Evolutionary conservation across 2,888 invertebrate genomes (phyloP), one percentile per base, ranked within the genome.

Genomic region (Macrosoma leucophasiata): DNA sequence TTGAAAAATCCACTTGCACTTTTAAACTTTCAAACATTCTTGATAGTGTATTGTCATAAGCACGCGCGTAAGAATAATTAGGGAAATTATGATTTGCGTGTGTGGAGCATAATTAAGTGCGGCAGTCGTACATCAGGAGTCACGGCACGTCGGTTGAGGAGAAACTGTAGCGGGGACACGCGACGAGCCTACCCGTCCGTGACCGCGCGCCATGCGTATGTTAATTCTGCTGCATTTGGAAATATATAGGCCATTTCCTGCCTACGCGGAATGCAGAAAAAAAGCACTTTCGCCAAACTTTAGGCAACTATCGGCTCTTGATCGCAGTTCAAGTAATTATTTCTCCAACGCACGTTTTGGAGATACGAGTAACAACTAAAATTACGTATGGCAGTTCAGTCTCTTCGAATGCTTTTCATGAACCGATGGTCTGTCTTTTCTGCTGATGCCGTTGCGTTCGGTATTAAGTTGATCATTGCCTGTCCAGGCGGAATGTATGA

Each of bases 221-320:
- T 55, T 65, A 74, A 73, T 64, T 50, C 51, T 41, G 48, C 42
- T 50, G 59, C 61, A 63, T 72, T 72, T 51, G 70, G 57, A 58
- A 62, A 53, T 49, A 67, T 64, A 69, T 58, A 49, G 74, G 67
- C 49, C 69, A 64, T 59, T 74, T 74, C 72, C 74, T 70, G 70
- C 42, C 58, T 46, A 59, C 54, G 50, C 40, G 45, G 56, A 63
- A 66, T 64, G 55, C 60, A 64, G 50, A 58, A 62, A 63, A 57
- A 56, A 62, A 64, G 55, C 55, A 58, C 58, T 55, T 55, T 56
- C 56, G 41, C 49, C 48, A 24, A 48, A 50, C 27, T 26, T 46
- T 44, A 29, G 33, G 31, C 32, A 22, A 31, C 36, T 36, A 33
- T 36, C 33, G 25, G 31, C n/a, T n/a, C n/a, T n/a, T n/a, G n/a